A percentile compares a stretch with the other conserved stretches of the same genome.
These are phyloP conservation scores for Drosophila birchii DNA, from an alignment of 2,888 invertebrate species.

Conservation along the genomic window DNA sequence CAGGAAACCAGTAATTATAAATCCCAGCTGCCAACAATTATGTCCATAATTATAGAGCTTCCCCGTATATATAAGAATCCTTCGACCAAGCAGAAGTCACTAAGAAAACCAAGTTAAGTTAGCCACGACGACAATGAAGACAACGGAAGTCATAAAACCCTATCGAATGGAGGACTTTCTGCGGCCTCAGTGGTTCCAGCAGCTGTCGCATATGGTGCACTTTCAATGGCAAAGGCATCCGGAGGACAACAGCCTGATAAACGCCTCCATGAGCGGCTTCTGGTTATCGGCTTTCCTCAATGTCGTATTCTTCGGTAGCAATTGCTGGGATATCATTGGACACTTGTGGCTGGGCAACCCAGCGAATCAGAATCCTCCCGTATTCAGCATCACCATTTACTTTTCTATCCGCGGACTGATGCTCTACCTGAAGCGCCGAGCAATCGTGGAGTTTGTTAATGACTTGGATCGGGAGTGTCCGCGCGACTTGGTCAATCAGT, in stretches of 20 bases:
- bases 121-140: slow-evolving; percentile 4
- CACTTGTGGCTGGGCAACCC: background rate
- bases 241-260: slow-evolving; percentile 27
- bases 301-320: slow-evolving; percentile 14
- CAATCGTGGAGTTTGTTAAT: slow-evolving; percentile 47
- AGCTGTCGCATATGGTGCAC: slow-evolving; percentile 14
- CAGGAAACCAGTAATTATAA: slow-evolving; percentile 20
- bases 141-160: slow-evolving; percentile 3
- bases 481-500: slow-evolving; percentile 35
- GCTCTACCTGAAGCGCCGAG: slow-evolving; percentile 45
- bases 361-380: slow-evolving; percentile 26
- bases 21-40: slow-evolving; percentile 15
- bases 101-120: background rate
- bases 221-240: slow-evolving; percentile 48
- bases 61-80: slow-evolving; percentile 8
- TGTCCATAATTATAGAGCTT: slow-evolving; percentile 1
- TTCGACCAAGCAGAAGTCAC: background rate
- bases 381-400: slow-evolving; percentile 36
- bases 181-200: slow-evolving; percentile 28
- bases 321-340: slow-evolving; percentile 28
- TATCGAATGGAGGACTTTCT: slow-evolving; percentile 57
- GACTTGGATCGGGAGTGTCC: slow-evolving; percentile 56
- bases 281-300: background rate
- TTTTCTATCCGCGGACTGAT: slow-evolving; percentile 48
- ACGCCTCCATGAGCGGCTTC: slow-evolving; percentile 28